phyloP scores from a whole-genome alignment of 2,797 vertebrate genomes.

The Lutjanus campechanus region DNA sequence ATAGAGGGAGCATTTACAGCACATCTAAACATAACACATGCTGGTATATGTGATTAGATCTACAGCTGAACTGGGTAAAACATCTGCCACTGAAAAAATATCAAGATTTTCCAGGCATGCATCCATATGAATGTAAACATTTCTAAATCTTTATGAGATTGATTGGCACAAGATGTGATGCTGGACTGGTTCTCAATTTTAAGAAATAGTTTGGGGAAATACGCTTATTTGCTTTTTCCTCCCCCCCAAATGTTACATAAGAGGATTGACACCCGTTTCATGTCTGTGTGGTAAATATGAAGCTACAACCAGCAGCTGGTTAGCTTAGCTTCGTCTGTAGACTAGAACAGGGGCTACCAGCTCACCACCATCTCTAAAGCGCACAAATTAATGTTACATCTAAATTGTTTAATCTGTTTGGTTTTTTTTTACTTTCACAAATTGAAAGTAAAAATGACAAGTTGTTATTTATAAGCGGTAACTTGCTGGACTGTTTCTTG shows the following conservation, averaged over 20 bases:
- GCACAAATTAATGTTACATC: neutral
- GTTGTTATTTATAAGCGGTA: neutral
- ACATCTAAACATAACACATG: slow-evolving; percentile 42
- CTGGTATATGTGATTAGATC: slow-evolving; percentile 32
- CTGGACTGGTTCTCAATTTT: neutral
- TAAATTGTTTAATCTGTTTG: neutral
- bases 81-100: neutral
- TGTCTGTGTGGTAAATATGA: neutral
- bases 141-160: slow-evolving; percentile 34
- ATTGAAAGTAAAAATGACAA: neutral
- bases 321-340: neutral
- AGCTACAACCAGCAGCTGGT: neutral
- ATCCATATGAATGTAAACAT: slow-evolving; percentile 56
- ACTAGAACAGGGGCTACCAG: neutral
- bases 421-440: too few relatives aligned
- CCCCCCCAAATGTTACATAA: neutral
- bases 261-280: neutral
- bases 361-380: neutral
- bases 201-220: neutral
- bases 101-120: slow-evolving; percentile 1
- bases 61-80: neutral
- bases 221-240: neutral
- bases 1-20: slow-evolving; percentile 4
- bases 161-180: slow-evolving; percentile 57
- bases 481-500: neutral